Percentiles rank a stretch among this genome's conserved stretches.
Conservation (phyloP, 2,888 invertebrate species). For the Stenodera caucasica region DNA sequence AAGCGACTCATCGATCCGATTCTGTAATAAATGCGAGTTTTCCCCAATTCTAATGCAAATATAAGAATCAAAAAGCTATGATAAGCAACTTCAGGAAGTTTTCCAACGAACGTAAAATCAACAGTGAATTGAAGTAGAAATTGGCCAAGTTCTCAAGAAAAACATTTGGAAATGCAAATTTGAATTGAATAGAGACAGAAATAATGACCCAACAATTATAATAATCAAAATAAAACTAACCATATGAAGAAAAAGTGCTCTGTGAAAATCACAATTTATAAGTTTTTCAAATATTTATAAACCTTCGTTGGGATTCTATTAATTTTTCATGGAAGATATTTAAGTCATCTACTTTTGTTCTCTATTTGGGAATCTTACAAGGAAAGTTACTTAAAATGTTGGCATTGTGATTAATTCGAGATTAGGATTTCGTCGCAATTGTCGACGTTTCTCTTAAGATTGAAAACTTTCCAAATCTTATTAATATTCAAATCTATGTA, state of each 20-base stretch:
- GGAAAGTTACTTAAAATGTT: slow-evolving; percentile 22
- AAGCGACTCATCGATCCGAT: too few species aligned
- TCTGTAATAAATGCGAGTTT: neutral
- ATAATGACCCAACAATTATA: too few species aligned
- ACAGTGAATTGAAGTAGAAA: slow-evolving; percentile 40
- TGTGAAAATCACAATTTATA: too few species aligned
- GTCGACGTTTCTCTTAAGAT: neutral
- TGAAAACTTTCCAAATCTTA: neutral
- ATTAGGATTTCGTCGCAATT: slow-evolving; percentile 10
- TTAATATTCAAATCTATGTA: neutral
- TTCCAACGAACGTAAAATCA: slow-evolving; percentile 33
- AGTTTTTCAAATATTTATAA: too few species aligned
- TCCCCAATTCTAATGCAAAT: slow-evolving; percentile 27
- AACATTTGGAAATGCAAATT: slow-evolving; percentile 48
- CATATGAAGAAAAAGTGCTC: too few species aligned
- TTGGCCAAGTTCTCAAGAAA: slow-evolving; percentile 39
- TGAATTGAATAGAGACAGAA: slow-evolving; percentile 45
- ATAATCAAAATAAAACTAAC: too few species aligned
- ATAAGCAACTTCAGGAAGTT: slow-evolving; percentile 33
- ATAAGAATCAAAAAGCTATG: slow-evolving; percentile 19
- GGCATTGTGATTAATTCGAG: slow-evolving; percentile 15
- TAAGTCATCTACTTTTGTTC: too few species aligned
- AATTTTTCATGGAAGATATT: too few species aligned
- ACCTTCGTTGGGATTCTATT: too few species aligned
- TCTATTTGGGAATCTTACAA: neutral